Conservation (phyloP, 2,113 vertebrate genomes). For the Tychaedon coryphoeus region DNA sequence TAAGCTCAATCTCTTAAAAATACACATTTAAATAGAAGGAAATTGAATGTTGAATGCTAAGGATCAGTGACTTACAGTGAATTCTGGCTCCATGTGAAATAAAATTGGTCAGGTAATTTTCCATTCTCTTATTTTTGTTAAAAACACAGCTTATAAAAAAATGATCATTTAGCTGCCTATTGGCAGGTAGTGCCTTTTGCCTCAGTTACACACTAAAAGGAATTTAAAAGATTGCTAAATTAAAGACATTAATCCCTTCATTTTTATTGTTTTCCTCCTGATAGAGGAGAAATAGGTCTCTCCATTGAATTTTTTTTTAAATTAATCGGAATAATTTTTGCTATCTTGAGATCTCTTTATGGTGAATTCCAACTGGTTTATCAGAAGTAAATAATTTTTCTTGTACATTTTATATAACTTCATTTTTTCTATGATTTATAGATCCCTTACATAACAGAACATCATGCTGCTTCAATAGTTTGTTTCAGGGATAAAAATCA, state of each 20-base stretch:
- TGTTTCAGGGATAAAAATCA: background rate
- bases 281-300: background rate
- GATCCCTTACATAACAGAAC: background rate
- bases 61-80: background rate
- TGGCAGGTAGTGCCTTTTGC: background rate
- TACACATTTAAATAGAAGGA: background rate
- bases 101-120: background rate
- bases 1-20: background rate
- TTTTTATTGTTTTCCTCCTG: background rate
- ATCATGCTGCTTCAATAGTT: background rate
- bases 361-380: background rate
- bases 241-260: background rate
- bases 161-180: background rate
- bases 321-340: background rate
- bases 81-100: background rate
- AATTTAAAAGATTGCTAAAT: background rate
- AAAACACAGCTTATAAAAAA: background rate
- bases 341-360: background rate
- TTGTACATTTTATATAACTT: background rate
- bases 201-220: fast-evolving
- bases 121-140: background rate
- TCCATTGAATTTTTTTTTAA: background rate
- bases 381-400: background rate
- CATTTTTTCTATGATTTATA: background rate
- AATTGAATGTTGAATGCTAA: background rate